Percentiles rank a stretch among this genome's conserved stretches.
Conservation (phyloP, 2,797 vertebrate genomes). For the Cossypha caffra region DNA sequence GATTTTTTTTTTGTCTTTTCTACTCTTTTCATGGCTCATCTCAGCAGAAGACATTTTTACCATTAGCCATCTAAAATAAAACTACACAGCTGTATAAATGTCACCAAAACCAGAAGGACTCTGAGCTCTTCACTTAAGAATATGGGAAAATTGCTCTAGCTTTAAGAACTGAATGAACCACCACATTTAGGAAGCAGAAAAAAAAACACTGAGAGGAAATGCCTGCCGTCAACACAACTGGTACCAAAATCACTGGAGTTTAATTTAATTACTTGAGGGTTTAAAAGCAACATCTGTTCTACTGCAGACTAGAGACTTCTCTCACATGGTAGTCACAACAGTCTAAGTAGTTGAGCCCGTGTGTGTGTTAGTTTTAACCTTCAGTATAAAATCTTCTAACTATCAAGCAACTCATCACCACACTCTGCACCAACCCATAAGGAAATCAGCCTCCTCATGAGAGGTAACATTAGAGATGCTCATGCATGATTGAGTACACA, state of each 20-base stretch:
- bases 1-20: neutral
- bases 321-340: neutral
- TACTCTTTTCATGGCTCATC: neutral
- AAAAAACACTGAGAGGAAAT: neutral
- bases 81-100: neutral
- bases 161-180: neutral
- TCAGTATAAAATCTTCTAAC: neutral
- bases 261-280: neutral
- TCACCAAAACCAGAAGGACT: neutral
- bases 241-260: neutral
- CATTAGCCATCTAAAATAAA: neutral
- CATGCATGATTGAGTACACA: neutral
- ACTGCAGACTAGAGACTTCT: neutral
- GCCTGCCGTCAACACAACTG: neutral
- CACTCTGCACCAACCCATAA: neutral
- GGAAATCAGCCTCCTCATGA: neutral
- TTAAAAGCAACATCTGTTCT: neutral
- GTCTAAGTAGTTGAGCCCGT: neutral
- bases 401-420: neutral
- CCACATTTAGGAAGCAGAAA: neutral
- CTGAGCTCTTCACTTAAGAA: neutral
- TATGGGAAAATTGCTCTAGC: neutral
- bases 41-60: neutral
- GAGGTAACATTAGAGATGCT: neutral
- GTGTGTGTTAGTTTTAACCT: neutral